Conservation (phyloP, 2,113 vertebrate genomes). For the Scophthalmus maximus region DNA sequence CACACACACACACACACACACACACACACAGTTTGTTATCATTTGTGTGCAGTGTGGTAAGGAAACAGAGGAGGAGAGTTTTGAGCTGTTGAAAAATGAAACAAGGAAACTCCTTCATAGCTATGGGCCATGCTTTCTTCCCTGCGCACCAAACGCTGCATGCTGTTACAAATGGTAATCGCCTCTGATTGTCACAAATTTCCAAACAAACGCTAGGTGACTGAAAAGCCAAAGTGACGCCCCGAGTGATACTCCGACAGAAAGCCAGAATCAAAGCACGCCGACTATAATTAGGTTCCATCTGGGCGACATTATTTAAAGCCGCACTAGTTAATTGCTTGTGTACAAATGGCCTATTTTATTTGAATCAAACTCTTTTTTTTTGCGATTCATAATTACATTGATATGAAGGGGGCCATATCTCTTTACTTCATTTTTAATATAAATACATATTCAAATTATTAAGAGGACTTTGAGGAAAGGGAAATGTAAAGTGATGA, state of each 20-base stretch:
- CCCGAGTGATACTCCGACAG: conserved; percentile 79
- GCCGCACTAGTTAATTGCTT: conserved; percentile 83
- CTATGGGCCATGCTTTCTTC: conserved; percentile 81
- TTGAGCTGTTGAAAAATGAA: conserved; percentile 73
- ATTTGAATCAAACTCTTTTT: conserved; percentile 83
- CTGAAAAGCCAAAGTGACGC: conserved; percentile 81
- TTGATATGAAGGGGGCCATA: conserved; percentile 73
- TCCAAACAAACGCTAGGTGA: conserved; percentile 83
- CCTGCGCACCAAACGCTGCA: conserved; percentile 73
- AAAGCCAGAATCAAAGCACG: conserved; percentile 82
- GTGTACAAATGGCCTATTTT: conserved; percentile 85
- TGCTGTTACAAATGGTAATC: conserved; percentile 81
- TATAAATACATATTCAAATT: conserved; percentile 73
- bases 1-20: conserved; percentile 4
- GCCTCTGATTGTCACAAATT: conserved; percentile 82
- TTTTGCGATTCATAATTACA: conserved; percentile 82
- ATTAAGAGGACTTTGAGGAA: conserved; percentile 59
- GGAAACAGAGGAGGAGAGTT: conserved; percentile 66
- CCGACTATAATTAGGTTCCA: conserved; percentile 86
- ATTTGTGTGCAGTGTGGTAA: conserved; percentile 67
- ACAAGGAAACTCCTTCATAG: conserved; percentile 75
- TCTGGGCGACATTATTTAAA: conserved; percentile 85
- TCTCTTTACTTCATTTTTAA: conserved; percentile 71
- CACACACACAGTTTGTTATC: conserved; percentile 69
- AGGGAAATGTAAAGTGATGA: conserved; percentile 59